Conservation (phyloP, 1,140 invertebrate genomes). For the Archivesica marissinica region DNA sequence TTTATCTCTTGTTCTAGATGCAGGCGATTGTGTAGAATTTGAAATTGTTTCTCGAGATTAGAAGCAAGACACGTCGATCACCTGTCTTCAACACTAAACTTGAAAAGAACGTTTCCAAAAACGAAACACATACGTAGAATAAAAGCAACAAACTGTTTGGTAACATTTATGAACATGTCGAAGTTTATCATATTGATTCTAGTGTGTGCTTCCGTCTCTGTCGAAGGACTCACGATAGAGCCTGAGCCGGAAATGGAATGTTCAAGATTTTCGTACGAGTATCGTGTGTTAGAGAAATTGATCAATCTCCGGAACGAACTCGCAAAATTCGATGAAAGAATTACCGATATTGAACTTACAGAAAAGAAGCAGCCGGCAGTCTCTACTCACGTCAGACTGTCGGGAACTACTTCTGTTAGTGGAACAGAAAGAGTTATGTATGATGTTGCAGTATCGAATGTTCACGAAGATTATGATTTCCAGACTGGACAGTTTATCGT, state of each 20-base stretch:
- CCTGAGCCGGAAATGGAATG: not conserved
- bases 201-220: too few relatives aligned
- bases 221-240: too few relatives aligned
- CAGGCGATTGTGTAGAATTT: too few relatives aligned
- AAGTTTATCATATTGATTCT: too few relatives aligned
- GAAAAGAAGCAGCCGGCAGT: not conserved
- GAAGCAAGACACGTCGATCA: too few relatives aligned
- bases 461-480: not conserved
- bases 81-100: too few relatives aligned
- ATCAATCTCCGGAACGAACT: not conserved
- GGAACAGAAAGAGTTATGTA: slow-evolving; percentile 25
- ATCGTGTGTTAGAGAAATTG: slow-evolving; percentile 2
- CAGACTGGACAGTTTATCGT: not conserved
- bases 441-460: slow-evolving; percentile 9
- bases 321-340: not conserved
- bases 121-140: too few relatives aligned
- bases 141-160: too few relatives aligned
- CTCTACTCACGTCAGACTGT: not conserved
- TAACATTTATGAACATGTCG: too few relatives aligned
- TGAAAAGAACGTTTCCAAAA: too few relatives aligned
- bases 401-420: not conserved
- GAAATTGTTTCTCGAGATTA: too few relatives aligned
- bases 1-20: too few relatives aligned
- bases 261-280: slow-evolving; percentile 37
- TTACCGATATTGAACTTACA: not conserved